A percentile compares a stretch with the other conserved stretches of the same genome.
phyloP scores from a whole-genome alignment of 2,797 vertebrate genomes.

The Bovichtus diacanthus region DNA sequence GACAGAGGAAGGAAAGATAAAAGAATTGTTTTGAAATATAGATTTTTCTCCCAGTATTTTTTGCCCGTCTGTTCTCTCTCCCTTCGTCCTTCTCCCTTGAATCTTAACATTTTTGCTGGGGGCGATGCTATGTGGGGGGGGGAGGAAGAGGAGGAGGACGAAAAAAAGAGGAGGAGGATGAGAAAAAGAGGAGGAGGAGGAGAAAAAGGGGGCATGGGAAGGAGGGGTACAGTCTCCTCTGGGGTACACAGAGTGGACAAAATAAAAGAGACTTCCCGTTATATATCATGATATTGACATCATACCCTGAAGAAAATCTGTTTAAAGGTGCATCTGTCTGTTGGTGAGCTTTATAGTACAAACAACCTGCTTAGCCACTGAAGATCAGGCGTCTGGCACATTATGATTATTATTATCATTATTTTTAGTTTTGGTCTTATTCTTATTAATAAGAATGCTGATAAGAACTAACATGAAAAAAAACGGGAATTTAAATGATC shows the following conservation, averaged over 20 bases:
- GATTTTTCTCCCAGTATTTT: constrained; percentile 47
- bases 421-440: neutral
- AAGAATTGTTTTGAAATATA: constrained; percentile 55
- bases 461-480: neutral
- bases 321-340: neutral
- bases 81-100: constrained; percentile 35
- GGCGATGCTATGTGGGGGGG: neutral
- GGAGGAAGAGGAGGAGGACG: neutral
- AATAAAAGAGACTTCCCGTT: constrained; percentile 22
- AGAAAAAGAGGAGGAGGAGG: too few species aligned
- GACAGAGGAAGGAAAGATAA: constrained; percentile 33
- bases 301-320: neutral
- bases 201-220: neutral
- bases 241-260: constrained; percentile 12
- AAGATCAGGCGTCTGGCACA: too few species aligned
- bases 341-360: neutral
- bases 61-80: constrained; percentile 6
- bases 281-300: neutral
- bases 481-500: neutral
- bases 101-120: constrained; percentile 53
- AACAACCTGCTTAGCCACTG: too few species aligned
- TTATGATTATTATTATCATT: too few species aligned
- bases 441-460: neutral
- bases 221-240: neutral
- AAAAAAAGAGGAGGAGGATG: neutral